Evolutionary conservation across 2,888 invertebrate species (phyloP), one percentile per base, ranked within the genome.

Genomic region (Coleophora deauratella): DNA sequence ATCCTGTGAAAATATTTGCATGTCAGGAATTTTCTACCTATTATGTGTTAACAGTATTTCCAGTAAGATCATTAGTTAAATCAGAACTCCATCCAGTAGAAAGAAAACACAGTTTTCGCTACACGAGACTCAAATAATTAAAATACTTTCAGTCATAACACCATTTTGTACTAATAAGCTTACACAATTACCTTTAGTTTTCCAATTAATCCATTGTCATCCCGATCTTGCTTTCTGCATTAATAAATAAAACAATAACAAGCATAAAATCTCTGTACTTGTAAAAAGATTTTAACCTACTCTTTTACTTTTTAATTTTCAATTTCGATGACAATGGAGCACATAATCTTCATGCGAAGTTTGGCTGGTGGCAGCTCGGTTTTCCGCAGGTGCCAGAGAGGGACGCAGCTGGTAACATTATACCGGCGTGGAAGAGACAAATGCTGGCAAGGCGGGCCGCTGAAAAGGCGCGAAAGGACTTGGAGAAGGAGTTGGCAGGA

Each of bases 371-470:
- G 80, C 70, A 74, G 72, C 75, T 84, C 84, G 81, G 79, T 61
- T 79, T 65, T 75, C 72, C 72, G 35, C 87, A 96, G 93, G 92
- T 97, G 54, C 96, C 97, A 9, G 95, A 95, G 66, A 91, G 91
- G 48, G 97, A 97, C 71, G 91, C 91, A 38, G 91, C 94, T 7
- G 97, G 97, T 1, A 95, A 94, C 65, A 87, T 91, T 33, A 96
- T 98, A 60, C 98, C 98, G 10, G 93, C 93, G 15, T 98, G 98
- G 98, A 97, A 97, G 71, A 86, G 97, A 9, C 97, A 97, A 76
- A 96, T 98, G 95, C 72, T 97, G 72, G 98, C 98, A 2, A 92
- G 96, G 61, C 94, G 97, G 70, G 95, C 96, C 0, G 97, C 98
- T 0, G 97, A 98, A 73, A 93, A 95, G 54, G 97, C 97, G 9